phyloP scores from a whole-genome alignment of 2,888 invertebrate genomes.

The Mycalesis mineus region DNA sequence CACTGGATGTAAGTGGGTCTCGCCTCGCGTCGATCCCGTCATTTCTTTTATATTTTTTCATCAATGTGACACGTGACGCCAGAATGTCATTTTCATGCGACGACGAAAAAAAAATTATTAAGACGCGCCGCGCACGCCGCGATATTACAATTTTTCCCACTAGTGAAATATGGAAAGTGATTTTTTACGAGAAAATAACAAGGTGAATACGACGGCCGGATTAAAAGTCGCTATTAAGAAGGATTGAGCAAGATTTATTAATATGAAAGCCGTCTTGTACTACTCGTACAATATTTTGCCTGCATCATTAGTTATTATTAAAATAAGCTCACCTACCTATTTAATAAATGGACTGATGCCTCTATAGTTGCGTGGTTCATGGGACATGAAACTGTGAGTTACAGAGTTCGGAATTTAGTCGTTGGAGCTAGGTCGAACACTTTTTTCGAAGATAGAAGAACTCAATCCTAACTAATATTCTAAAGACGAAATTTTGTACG shows the following conservation, averaged over 20 bases:
- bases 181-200: slow-evolving; percentile 76
- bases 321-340: background rate
- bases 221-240: slow-evolving; percentile 59
- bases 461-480: no score
- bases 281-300: slow-evolving; percentile 6
- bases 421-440: no score
- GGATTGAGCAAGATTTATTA: slow-evolving; percentile 52
- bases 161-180: slow-evolving; percentile 77
- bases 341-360: no score
- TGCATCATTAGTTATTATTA: slow-evolving; percentile 12
- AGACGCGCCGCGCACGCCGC: slow-evolving; percentile 58
- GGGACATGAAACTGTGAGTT: no score
- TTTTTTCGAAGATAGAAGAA: no score
- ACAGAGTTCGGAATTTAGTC: no score
- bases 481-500: no score
- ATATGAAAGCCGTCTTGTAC: slow-evolving; percentile 28
- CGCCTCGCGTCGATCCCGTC: slow-evolving; percentile 58
- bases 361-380: no score
- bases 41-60: slow-evolving; percentile 78
- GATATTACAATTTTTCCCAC: slow-evolving; percentile 73
- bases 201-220: slow-evolving; percentile 61
- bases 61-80: slow-evolving; percentile 78
- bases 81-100: slow-evolving; percentile 76
- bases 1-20: slow-evolving; percentile 27
- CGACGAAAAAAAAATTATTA: slow-evolving; percentile 70